Conservation (phyloP, 2,113 vertebrate species). For the Porphyrio hochstetteri region DNA sequence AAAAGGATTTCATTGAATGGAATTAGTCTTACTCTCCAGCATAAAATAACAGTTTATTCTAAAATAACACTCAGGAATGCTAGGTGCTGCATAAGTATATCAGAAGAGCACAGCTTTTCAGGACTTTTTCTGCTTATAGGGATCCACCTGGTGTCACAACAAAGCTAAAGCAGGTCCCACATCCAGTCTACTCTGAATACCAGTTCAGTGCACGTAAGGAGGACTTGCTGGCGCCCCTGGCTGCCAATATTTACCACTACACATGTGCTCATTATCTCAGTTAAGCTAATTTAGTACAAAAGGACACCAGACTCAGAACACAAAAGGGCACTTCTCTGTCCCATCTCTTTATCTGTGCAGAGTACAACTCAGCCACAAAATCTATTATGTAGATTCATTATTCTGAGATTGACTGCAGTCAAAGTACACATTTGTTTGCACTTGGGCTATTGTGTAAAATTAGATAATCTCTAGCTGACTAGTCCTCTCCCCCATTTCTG, state of each 20-base stretch:
- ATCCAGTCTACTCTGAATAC: not conserved
- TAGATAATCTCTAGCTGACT: not conserved
- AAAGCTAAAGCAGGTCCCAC: not conserved
- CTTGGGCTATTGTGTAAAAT: not conserved
- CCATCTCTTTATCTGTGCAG: not conserved
- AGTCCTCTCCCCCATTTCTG: not conserved
- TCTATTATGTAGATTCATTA: not conserved
- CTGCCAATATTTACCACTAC: not conserved
- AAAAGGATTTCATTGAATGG: rapidly evolving
- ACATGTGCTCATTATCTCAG: not conserved
- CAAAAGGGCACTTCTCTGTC: not conserved
- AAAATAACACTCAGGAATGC: not conserved
- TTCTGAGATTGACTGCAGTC: not conserved
- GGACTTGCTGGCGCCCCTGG: not conserved
- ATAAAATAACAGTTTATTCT: not conserved
- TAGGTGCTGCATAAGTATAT: not conserved
- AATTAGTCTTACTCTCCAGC: not conserved
- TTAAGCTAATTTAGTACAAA: not conserved
- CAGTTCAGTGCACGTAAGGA: not conserved
- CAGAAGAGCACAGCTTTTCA: not conserved
- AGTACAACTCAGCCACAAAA: not conserved
- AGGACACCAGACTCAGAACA: not conserved
- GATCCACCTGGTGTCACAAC: not conserved
- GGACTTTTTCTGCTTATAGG: not conserved
- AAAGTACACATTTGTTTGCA: not conserved